phyloP scores from a whole-genome alignment of 2,797 vertebrate species.

The Aphelocoma californica region DNA sequence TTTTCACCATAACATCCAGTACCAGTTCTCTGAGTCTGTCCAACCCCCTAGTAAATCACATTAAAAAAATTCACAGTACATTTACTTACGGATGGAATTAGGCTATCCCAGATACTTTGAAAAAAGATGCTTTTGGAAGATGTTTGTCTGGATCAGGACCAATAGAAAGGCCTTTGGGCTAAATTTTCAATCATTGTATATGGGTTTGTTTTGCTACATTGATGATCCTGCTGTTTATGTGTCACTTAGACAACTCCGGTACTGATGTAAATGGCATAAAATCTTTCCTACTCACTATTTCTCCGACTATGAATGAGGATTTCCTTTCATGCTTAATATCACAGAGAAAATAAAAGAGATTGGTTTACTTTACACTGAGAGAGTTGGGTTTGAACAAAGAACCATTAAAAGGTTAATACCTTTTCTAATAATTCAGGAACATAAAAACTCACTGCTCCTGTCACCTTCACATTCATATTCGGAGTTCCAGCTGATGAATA shows the following conservation, averaged over 20 bases:
- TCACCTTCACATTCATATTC: constrained; percentile 50
- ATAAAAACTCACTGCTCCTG: constrained; percentile 23
- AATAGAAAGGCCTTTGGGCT: neutral
- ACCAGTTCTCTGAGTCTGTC: neutral
- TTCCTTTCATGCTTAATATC: neutral
- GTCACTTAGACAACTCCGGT: neutral
- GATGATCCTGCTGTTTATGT: neutral
- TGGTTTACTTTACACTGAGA: constrained; percentile 4
- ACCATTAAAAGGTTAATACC: constrained; percentile 47
- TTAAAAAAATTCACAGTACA: constrained; percentile 3
- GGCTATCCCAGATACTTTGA: neutral
- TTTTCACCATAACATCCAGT: neutral
- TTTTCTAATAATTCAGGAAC: constrained; percentile 18
- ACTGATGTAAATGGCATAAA: neutral
- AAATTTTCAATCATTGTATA: neutral
- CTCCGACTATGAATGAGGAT: neutral
- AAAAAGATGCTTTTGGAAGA: neutral
- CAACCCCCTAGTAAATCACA: neutral
- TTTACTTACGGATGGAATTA: neutral
- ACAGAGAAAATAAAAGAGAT: neutral
- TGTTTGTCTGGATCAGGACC: neutral
- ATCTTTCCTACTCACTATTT: neutral
- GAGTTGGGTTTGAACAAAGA: constrained; percentile 15
- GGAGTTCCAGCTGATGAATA: constrained; percentile 62
- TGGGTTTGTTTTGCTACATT: neutral